Base-by-base conservation (phyloP, 1,140 invertebrate genomes). In the Hormaphis cornu region DNA sequence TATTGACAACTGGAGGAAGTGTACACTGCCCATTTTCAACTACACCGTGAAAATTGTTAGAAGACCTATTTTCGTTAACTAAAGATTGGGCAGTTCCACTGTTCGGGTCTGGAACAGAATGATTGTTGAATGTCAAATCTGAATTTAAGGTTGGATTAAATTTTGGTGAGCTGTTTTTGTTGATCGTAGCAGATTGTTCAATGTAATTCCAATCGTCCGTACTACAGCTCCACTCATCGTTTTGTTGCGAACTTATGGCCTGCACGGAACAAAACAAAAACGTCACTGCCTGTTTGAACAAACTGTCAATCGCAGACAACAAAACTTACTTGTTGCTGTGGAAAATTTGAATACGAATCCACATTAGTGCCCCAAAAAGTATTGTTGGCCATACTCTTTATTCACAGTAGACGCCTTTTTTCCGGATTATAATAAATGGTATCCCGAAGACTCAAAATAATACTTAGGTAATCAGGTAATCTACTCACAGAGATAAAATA, bases 151-250 rank as follows among this genome's bases (percentile, higher is more conserved):
- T 63, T 30, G 58, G 30, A 44, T 66, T 33, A 2, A 48, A 48
- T 20, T 50, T 44, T 14, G 48, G 61, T 50, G 0, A 9, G 35
- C 35, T 66, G 2, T 30, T 48, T 66, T 66, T 66, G 50, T 24
- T 66, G 9, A 14, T 33, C n/a, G n/a, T n/a, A 14, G 24, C 10
- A 33, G 61, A 33, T 20, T 66, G 61, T 9, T 66, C 61, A 33
- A 66, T 46, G 50, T 66, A 66, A 48, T 46, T 48, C 61, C 61
- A 66, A 30, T 66, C 61, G n/a, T 66, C 58, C 5, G 58, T 44
- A 48, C 28, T 48, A 16, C 61, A 66, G 9, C 28, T 66, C 61
- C 61, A 66, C 35, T 66, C 44, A 16, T 66, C 61, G 50, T 66
- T 66, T 35, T 35, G 59, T 46, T 48, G 61, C 24, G 44, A 50